Percentiles rank a stretch among this genome's conserved stretches.
Conservation (phyloP, 2,888 invertebrate genomes). For the Bembecia ichneumoniformis region DNA sequence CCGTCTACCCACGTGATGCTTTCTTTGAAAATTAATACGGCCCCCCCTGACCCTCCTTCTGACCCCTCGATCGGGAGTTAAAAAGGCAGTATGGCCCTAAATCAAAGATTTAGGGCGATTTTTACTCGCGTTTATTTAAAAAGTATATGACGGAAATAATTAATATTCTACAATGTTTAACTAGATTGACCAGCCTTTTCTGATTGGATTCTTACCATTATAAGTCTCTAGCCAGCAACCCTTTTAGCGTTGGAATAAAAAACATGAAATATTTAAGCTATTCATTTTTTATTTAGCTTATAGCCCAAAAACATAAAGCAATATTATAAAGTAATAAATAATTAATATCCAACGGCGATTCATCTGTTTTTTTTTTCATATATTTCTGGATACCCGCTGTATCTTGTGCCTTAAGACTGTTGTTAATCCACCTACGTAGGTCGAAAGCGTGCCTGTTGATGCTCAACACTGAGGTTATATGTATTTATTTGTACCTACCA, state of each 20-base stretch:
- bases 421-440: conserved; percentile 18
- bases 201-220: too few relatives aligned
- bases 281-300: too few relatives aligned
- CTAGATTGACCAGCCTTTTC: too few relatives aligned
- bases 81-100: conserved; percentile 3
- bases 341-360: too few relatives aligned
- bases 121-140: background rate
- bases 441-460: conserved; percentile 28
- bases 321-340: too few relatives aligned
- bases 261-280: too few relatives aligned
- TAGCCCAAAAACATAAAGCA: too few relatives aligned
- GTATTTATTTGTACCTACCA: background rate
- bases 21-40: conserved; percentile 48
- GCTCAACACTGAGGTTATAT: background rate
- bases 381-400: background rate
- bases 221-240: too few relatives aligned
- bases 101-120: background rate
- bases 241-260: too few relatives aligned
- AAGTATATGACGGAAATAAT: too few relatives aligned
- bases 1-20: conserved; percentile 46
- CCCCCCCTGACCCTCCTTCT: conserved; percentile 30
- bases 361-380: too few relatives aligned
- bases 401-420: background rate
- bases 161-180: too few relatives aligned
- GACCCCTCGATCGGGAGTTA: conserved; percentile 31